These are phyloP conservation scores for Heliothis virescens DNA, from an alignment of 1,140 invertebrate genomes.

Conservation along the genomic window DNA sequence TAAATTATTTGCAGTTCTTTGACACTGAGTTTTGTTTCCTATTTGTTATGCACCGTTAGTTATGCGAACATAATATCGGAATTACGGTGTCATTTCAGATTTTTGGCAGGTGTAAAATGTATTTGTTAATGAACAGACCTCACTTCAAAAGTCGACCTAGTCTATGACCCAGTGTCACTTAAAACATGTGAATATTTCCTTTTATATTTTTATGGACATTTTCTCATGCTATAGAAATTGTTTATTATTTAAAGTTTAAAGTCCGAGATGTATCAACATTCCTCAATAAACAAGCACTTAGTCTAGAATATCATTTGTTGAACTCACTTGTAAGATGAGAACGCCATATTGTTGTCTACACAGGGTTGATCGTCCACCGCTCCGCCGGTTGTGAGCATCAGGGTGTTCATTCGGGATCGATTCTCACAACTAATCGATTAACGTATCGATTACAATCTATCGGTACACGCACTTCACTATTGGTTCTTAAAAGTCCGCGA, in stretches of 20 bases:
- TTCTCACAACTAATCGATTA: slow-evolving; percentile 51
- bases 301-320: slow-evolving; percentile 2
- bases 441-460: slow-evolving; percentile 55
- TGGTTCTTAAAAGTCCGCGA: slow-evolving; percentile 56
- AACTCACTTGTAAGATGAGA: slow-evolving; percentile 81
- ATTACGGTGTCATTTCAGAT: background rate
- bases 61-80: background rate
- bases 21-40: slow-evolving; percentile 17
- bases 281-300: background rate
- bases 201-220: too few species aligned
- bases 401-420: slow-evolving; percentile 77
- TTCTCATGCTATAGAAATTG: too few species aligned
- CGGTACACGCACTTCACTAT: slow-evolving; percentile 70
- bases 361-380: slow-evolving; percentile 77
- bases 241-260: background rate
- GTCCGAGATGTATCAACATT: background rate
- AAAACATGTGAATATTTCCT: too few species aligned
- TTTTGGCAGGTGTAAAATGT: background rate
- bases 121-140: too few species aligned
- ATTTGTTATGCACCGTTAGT: background rate
- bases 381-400: slow-evolving; percentile 80
- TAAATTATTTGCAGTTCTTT: background rate
- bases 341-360: slow-evolving; percentile 81
- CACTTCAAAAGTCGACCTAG: too few species aligned
- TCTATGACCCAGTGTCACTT: too few species aligned